Evolutionary conservation across 2,888 invertebrate genomes (phyloP).

Genomic region (Sinopyrophorus schimmeli): DNA sequence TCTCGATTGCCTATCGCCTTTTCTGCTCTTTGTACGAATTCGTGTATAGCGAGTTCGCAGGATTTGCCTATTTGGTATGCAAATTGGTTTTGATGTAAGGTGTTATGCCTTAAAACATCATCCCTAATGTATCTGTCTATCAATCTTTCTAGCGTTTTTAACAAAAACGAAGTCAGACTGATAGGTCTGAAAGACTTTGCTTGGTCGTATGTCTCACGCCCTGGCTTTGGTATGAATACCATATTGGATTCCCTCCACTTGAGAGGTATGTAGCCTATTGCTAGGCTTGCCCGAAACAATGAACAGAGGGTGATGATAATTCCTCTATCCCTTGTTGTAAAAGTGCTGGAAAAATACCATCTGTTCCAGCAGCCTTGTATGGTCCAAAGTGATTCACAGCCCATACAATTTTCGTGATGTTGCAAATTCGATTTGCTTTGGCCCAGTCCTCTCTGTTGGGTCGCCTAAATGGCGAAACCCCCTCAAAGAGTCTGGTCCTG

Average conservation of each 20-base stretch:
- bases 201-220: too few relatives aligned
- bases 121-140: constrained; percentile 2
- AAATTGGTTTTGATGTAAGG: constrained; percentile 1
- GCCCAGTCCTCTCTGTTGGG: background rate
- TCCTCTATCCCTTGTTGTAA: background rate
- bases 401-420: background rate
- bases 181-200: constrained; percentile 1
- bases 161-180: constrained; percentile 5
- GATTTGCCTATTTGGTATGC: constrained; percentile 5
- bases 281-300: background rate
- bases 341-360: background rate
- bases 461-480: background rate
- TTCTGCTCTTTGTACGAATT: background rate
- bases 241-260: background rate
- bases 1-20: background rate
- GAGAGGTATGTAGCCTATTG: background rate
- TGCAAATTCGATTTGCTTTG: background rate
- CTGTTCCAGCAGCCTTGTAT: background rate
- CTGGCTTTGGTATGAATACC: background rate
- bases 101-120: background rate
- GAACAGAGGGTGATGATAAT: background rate
- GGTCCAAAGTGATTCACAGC: background rate
- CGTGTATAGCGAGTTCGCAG: constrained; percentile 3
- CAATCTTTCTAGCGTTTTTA: constrained; percentile 5
- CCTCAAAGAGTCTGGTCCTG: too few relatives aligned